Base-by-base conservation (phyloP, 2,888 invertebrate genomes). In the Alloplasta piceator region DNA sequence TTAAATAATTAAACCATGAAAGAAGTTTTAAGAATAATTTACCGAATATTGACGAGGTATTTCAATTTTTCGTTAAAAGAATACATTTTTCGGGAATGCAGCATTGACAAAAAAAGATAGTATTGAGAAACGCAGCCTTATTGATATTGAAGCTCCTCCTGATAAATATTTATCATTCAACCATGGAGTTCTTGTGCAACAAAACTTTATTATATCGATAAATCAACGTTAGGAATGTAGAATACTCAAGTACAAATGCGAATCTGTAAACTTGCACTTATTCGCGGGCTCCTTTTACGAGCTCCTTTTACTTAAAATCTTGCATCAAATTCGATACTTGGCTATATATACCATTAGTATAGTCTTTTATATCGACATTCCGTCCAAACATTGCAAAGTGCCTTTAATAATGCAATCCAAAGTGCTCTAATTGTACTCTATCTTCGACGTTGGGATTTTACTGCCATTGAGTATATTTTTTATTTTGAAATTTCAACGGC, bases 381-480 rank as follows among this genome's bases (percentile, higher is more conserved):
- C 70, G 76, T 78, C 82, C 82, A 64, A 71, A 78, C 50, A 60
- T 41, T 68, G 68, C 64, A 67, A 83, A 82, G 83, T 84, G 84
- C 81, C 80, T 84, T 81, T 68, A 74, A 16, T 68, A 80, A 72
- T 67, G 61, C 50, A 14, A 75, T 61, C 66, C 46, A 60, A 71
- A 75, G 74, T 66, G 66, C 55, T 71, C 10, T 68, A 43, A 55
- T 43, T 7, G 10, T 66, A 64, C 38, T 41, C 26, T 50, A 68
- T 5, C n/a, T 16, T 50, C 10, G 14, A 43, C 39, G 50, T 61
- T 9, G 14, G 46, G 38, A 9, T 43, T 73, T 55, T 9, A 72
- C 39, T 52, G 61, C 26, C 26, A 52, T 41, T 63, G 16, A 48
- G 16, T 61, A 12, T 60, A 36, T 58, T 16, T 61, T 39, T 14